Evolutionary conservation across 2,113 vertebrate genomes (phyloP).

Genomic region (Peromyscus leucopus): DNA sequence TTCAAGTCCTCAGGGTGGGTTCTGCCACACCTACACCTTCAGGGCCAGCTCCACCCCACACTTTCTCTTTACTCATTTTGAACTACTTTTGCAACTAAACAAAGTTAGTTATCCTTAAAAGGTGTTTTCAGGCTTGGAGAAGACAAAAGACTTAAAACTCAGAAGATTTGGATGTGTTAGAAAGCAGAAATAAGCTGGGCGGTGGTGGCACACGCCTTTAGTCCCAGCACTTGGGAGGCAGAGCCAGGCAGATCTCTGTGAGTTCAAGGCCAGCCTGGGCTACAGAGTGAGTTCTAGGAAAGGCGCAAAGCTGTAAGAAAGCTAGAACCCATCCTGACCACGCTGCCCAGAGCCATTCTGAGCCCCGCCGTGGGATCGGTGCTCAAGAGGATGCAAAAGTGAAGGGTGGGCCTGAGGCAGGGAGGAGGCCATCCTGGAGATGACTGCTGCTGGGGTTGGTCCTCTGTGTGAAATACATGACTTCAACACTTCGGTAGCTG

Average conservation of each 20-base stretch:
- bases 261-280: too few relatives aligned
- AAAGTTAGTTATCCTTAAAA: conserved; percentile 5
- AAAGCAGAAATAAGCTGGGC: background rate
- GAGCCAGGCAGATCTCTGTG: too few relatives aligned
- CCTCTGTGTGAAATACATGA: background rate
- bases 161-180: background rate
- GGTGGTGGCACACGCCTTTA: too few relatives aligned
- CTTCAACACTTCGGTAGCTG: background rate
- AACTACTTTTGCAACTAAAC: background rate
- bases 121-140: background rate
- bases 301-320: too few relatives aligned
- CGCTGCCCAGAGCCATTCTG: background rate
- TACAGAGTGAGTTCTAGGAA: too few relatives aligned
- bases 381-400: background rate
- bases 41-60: background rate
- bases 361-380: background rate
- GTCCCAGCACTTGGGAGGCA: too few relatives aligned
- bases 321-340: background rate
- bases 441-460: background rate
- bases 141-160: background rate
- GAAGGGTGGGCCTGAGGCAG: background rate
- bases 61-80: background rate
- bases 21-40: background rate
- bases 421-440: background rate
- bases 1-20: background rate